These are phyloP conservation scores for Carduelis carduelis DNA, from an alignment of 2,797 vertebrate species.

Conservation along the genomic window DNA sequence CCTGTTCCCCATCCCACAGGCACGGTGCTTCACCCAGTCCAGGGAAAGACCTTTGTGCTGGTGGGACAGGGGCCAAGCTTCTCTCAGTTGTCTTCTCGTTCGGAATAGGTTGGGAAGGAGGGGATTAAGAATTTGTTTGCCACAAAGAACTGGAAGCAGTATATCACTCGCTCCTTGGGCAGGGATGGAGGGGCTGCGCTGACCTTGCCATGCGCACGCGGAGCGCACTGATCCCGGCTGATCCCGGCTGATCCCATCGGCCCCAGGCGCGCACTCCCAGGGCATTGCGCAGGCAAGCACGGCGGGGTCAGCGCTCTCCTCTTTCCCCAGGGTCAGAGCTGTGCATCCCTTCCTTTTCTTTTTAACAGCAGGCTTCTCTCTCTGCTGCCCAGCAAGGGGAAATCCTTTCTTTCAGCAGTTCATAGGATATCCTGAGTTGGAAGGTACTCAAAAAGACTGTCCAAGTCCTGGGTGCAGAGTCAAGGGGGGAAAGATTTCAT, in stretches of 20 bases:
- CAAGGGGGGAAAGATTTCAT: neutral
- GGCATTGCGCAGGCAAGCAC: neutral
- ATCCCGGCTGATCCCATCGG: neutral
- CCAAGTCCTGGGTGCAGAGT: neutral
- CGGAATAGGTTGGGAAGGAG: neutral
- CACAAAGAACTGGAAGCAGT: neutral
- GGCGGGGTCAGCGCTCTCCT: neutral
- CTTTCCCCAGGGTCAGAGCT: neutral
- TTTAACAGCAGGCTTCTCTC: neutral
- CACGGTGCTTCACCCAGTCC: neutral
- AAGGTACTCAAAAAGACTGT: neutral
- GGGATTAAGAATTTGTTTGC: neutral
- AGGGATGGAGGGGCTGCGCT: neutral
- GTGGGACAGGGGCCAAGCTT: neutral
- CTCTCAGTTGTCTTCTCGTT: neutral
- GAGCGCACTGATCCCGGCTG: neutral
- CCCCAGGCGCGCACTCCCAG: neutral
- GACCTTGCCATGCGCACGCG: neutral
- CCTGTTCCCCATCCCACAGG: neutral
- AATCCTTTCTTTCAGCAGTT: neutral
- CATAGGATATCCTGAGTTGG: too few species aligned
- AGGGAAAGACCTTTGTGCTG: neutral
- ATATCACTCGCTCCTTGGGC: neutral
- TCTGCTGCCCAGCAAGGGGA: neutral
- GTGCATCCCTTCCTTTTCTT: neutral